Evolutionary conservation across 2,113 vertebrate species (phyloP), one percentile per base, ranked within the genome.

Genomic region (Pseudolaguvia tuberculata): DNA sequence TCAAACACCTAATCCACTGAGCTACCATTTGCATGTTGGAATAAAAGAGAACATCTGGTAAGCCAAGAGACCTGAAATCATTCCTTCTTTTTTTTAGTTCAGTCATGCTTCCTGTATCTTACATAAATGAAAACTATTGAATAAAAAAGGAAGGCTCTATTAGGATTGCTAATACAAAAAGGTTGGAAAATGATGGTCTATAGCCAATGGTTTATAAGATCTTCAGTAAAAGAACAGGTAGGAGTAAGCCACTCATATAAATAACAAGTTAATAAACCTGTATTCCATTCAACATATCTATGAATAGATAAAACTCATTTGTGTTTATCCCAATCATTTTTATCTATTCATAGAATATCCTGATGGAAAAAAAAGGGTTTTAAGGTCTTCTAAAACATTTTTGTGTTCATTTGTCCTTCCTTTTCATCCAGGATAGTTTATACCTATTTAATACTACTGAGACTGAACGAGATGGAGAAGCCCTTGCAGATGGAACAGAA

Each of bases 221-320:
- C 12, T 20, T 56, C 35, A 47, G 53, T 66, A 56, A 66, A 56
- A 56, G 31, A 17, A 67, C 39, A 10, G 74, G 55, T n/a, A 69
- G n/a, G 31, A 21, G 65, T 27, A 58, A 69, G 55, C 42, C 42
- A 51, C 1, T 75, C 31, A 25, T 55, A 50, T 31, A 69, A 58
- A 69, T 76, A 69, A 76, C 50, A 76, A 68, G 20, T 69, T 69
- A 69, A 76, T 51, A 69, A 51, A 23, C 65, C 55, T 69, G 57
- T 51, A 59, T 69, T 76, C 53, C 21, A 69, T 12, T 58, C 42
- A 75, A 23, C 20, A 57, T 31, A 67, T 67, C 50, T 75, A 75
- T 68, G 73, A 58, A 50, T 76, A 76, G 55, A 68, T 76, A 59
- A 35, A 76, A 59, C 65, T 51, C 55, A 69, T 51, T 55, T 29